phyloP scores from a whole-genome alignment of 2,113 vertebrate species.

The Danionella cerebrum region DNA sequence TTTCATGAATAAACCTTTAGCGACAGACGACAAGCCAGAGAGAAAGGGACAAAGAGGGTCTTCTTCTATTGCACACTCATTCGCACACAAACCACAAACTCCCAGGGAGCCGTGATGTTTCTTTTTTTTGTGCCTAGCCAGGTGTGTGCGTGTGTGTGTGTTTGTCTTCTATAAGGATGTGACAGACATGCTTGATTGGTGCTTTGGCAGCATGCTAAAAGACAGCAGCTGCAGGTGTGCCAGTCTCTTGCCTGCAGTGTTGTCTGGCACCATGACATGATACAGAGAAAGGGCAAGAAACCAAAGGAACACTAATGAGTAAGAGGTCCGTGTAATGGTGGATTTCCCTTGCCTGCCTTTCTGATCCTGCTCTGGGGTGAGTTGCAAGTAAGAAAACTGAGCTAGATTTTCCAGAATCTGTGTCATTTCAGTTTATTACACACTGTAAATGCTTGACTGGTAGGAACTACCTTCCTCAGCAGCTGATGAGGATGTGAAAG shows the following conservation, averaged over 20 bases:
- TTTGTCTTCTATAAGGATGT: conserved; percentile 4
- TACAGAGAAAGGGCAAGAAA: conserved; percentile 6
- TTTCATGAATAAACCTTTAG: conserved; percentile 52
- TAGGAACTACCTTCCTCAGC: neutral
- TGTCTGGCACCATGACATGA: conserved; percentile 18
- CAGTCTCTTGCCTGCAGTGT: neutral
- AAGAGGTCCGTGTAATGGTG: conserved; percentile 6
- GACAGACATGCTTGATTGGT: conserved; percentile 28
- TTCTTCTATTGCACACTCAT: conserved; percentile 51
- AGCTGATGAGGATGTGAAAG: neutral
- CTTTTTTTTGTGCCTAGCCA: conserved; percentile 18
- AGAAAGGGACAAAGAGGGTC: conserved; percentile 49
- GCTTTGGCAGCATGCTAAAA: conserved; percentile 1
- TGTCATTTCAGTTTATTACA: conserved; percentile 1
- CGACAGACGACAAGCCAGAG: conserved; percentile 11
- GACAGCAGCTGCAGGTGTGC: conserved; percentile 14
- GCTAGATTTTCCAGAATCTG: neutral
- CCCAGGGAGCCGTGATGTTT: conserved; percentile 23
- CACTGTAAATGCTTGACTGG: conserved; percentile 8
- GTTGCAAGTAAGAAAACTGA: neutral
- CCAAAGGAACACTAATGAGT: conserved; percentile 16
- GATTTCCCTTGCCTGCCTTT: neutral
- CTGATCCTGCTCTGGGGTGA: neutral
- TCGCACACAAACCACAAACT: conserved; percentile 1
- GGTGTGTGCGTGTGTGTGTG: conserved; percentile 29